Evolutionary conservation across 2,888 invertebrate genomes (phyloP).

Genomic region (Macrosiphum euphorbiae): DNA sequence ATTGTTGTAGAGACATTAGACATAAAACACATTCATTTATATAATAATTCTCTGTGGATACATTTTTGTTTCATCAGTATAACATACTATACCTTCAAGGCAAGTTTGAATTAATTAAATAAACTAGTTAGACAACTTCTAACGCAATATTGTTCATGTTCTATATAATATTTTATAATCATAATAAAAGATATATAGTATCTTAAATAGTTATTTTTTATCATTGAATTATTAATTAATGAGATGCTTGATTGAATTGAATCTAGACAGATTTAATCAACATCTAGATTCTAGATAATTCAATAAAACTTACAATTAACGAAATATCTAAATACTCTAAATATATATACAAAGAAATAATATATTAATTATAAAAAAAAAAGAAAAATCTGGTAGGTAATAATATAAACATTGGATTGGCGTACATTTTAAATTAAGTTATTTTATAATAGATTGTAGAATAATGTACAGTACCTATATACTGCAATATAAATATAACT

Average conservation of each 20-base stretch:
- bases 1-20: background rate
- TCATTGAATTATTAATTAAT: background rate
- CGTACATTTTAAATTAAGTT: background rate
- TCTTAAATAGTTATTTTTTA: background rate
- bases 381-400: background rate
- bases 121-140: conserved; percentile 38
- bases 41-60: background rate
- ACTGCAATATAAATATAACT: background rate
- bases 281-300: background rate
- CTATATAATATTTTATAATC: background rate
- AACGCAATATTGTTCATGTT: background rate
- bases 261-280: background rate
- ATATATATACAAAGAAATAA: too few species aligned
- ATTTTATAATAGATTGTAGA: background rate
- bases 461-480: background rate
- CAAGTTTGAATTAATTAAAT: conserved; percentile 29
- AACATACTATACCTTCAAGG: background rate
- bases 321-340: background rate
- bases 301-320: background rate
- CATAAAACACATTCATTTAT: background rate
- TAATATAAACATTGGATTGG: background rate
- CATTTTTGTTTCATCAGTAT: conserved; percentile 3
- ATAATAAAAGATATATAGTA: background rate
- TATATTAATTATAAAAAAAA: too few species aligned
- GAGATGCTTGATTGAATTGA: background rate